Conservation (phyloP, 2,113 vertebrate species). For the Oryctolagus cuniculus region mOryCun1.1 NC_091432.1:138241501-138242000, state of each 20-base stretch:
- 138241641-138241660: accelerated
- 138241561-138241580: neutral
- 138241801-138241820: neutral
- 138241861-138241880: neutral
- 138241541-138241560: neutral
- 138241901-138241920: neutral
- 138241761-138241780: neutral
- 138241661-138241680: neutral
- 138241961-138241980: neutral
- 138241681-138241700: accelerated
- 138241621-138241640: neutral
- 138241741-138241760: neutral
- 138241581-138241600: no score
- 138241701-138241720: neutral
- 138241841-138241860: neutral
- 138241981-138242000: neutral
- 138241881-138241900: accelerated
- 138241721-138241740: neutral
- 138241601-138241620: neutral
- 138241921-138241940: neutral
- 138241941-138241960: neutral
- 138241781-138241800: accelerated
- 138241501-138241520: neutral
- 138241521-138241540: no score
- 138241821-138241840: neutral